phyloP scores from a whole-genome alignment of 2,888 invertebrate species.

The Phalera bucephala region DNA sequence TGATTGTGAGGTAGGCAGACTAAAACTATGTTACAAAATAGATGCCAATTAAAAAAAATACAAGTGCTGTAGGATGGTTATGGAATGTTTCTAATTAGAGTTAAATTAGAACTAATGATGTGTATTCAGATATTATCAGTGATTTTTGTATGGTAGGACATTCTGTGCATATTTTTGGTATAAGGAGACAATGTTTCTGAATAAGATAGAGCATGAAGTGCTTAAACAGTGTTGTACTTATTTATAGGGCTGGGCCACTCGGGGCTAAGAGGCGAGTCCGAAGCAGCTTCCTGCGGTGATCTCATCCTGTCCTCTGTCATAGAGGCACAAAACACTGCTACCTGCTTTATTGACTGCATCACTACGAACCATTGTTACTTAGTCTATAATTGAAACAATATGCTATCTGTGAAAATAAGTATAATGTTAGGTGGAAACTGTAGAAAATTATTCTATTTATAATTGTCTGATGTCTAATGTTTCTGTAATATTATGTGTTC shows the following conservation, averaged over 20 bases:
- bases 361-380: conserved; percentile 85
- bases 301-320: conserved; percentile 78
- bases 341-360: conserved; percentile 86
- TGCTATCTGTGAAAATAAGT: conserved; percentile 88
- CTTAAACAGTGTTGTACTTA: conserved; percentile 44
- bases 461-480: conserved; percentile 82
- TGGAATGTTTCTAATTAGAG: conserved; percentile 15
- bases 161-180: too few species aligned
- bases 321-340: conserved; percentile 81
- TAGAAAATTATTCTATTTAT: conserved; percentile 85
- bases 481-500: conserved; percentile 86
- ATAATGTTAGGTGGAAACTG: conserved; percentile 82
- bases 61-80: conserved; percentile 4
- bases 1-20: too few species aligned
- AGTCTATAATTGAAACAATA: conserved; percentile 84
- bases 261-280: conserved; percentile 85
- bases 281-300: conserved; percentile 82
- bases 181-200: too few species aligned
- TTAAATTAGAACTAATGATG: too few species aligned
- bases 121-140: too few species aligned
- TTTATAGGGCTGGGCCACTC: conserved; percentile 86
- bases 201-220: too few species aligned
- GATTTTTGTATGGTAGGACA: too few species aligned
- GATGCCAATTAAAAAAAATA: conserved; percentile 6
- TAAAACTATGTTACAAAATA: background rate